A percentile compares a stretch with the other conserved stretches of the same genome.
Conservation (phyloP, 2,888 invertebrate species). For the Lysandra bellargus region DNA sequence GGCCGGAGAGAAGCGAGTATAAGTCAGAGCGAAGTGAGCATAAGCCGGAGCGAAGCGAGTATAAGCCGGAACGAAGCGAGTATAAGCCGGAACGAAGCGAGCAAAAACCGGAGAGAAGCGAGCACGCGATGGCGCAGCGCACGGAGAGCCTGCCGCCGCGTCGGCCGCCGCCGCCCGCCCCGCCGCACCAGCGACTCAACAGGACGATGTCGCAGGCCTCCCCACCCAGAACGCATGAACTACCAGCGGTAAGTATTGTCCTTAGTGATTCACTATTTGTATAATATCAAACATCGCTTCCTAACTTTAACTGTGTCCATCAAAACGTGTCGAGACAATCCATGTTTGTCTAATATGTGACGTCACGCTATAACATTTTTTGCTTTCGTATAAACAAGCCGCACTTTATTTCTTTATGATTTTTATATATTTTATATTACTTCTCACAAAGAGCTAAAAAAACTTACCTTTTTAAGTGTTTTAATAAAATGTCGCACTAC, state of each 20-base stretch:
- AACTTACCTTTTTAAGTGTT: no score
- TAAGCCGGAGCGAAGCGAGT: constrained; percentile 20
- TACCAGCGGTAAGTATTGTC: constrained; percentile 50
- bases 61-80: constrained; percentile 28
- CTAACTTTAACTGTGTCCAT: no score
- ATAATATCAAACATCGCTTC: no score
- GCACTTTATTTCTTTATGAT: no score
- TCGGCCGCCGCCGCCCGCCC: constrained; percentile 53
- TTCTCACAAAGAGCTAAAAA: no score
- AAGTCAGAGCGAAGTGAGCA: constrained; percentile 21
- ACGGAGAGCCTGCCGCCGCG: constrained; percentile 52
- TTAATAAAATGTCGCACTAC: no score
- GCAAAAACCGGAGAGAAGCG: constrained; percentile 9
- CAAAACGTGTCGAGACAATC: no score
- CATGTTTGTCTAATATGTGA: no score
- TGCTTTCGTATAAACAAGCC: no score
- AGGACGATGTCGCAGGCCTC: constrained; percentile 62
- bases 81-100: constrained; percentile 29
- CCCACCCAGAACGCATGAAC: constrained; percentile 55
- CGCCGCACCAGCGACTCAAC: constrained; percentile 53
- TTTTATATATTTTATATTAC: no score
- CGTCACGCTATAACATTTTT: no score
- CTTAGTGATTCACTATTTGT: background rate
- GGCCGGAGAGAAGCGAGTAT: constrained; percentile 15
- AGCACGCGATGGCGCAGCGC: constrained; percentile 34